Evolutionary conservation across 2,113 vertebrate species (phyloP).

Genomic region (Astur gentilis): DNA sequence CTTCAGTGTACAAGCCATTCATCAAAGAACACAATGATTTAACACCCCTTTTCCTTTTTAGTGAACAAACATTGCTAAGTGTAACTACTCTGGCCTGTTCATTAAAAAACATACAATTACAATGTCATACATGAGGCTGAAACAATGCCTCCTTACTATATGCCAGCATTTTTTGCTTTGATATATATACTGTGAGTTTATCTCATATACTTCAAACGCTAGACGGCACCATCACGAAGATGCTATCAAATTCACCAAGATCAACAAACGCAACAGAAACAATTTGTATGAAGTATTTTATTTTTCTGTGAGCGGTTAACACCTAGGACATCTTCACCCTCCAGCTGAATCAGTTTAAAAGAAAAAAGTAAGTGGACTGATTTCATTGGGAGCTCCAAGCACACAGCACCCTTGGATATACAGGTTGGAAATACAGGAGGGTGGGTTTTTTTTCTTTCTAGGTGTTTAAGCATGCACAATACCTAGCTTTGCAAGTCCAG

Average conservation of each 20-base stretch:
- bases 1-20: slow-evolving; percentile 83
- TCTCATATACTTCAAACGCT: neutral
- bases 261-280: neutral
- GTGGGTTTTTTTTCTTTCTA: neutral
- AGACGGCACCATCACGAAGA: neutral
- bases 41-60: slow-evolving; percentile 67
- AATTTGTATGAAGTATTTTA: neutral
- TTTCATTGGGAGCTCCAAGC: neutral
- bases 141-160: neutral
- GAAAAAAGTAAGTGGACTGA: neutral
- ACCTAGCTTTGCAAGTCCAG: neutral
- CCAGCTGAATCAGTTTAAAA: neutral
- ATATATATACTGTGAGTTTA: neutral
- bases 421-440: no score
- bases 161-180: neutral
- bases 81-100: slow-evolving; percentile 67
- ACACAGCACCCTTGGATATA: neutral
- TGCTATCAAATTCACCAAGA: neutral
- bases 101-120: slow-evolving; percentile 69
- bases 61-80: slow-evolving; percentile 72
- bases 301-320: neutral
- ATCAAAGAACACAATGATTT: slow-evolving; percentile 84
- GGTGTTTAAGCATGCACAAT: neutral
- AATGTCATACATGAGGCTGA: neutral
- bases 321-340: neutral